These are phyloP conservation scores for Agrotis segetum DNA, from an alignment of 2,888 invertebrate genomes.

Conservation along the genomic window DNA sequence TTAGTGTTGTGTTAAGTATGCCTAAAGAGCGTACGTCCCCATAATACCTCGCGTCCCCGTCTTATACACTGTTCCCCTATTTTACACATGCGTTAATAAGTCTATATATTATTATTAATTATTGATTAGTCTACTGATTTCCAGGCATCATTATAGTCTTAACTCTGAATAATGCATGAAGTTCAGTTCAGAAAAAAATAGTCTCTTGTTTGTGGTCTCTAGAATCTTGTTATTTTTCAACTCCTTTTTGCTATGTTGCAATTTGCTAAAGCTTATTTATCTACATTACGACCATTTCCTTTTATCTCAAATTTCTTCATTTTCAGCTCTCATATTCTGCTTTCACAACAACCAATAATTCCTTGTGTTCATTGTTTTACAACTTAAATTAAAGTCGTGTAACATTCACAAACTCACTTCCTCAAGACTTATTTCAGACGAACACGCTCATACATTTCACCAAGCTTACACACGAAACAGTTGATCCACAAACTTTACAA, in stretches of 20 bases:
- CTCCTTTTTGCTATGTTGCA: no score
- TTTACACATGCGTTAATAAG: no score
- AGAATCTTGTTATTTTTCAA: background rate
- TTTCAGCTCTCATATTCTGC: background rate
- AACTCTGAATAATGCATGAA: no score
- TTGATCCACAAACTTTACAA: slow-evolving; percentile 34
- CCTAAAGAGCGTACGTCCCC: no score
- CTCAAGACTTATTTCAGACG: slow-evolving; percentile 26
- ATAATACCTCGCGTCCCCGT: no score
- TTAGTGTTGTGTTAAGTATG: no score
- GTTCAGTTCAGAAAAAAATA: no score
- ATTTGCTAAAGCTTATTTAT: no score
- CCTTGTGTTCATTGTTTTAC: slow-evolving; percentile 15
- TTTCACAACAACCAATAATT: background rate
- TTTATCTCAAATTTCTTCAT: background rate
- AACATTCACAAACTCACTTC: slow-evolving; percentile 34
- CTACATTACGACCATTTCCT: background rate
- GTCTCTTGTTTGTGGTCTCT: background rate
- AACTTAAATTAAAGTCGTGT: slow-evolving; percentile 11
- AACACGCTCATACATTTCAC: slow-evolving; percentile 42
- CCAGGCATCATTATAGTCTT: no score
- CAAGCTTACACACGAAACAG: slow-evolving; percentile 37
- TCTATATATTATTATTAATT: no score
- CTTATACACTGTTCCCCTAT: no score
- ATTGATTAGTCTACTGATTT: no score